Evolutionary conservation across 2,888 invertebrate genomes (phyloP), one percentile per base, ranked within the genome.

Genomic region (Agrochola litura): DNA sequence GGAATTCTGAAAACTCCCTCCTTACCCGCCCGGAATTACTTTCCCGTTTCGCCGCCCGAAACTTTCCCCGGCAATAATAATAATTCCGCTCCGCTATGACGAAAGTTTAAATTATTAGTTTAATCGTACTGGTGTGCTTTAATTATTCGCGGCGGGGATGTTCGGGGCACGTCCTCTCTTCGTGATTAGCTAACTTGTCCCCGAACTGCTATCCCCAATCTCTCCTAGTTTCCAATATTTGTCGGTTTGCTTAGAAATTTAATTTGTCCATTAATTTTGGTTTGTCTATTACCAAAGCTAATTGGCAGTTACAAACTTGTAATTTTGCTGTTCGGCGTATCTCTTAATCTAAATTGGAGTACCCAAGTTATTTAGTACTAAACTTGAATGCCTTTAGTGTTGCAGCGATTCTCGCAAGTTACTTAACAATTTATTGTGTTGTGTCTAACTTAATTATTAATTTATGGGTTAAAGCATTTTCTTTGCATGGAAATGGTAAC

Each of bases 51-150:
- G 90, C 90, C 87, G 89, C 86, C 85, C 87, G 90, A 93, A 96
- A 96, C 93, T 96, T 96, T 94, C 91, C 88, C 89, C 90, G 91
- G 92, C 93, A 95, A 95, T 95, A 95, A 95, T 95, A 96, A 96
- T 96, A 96, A 96, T 94, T 96, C 92, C 89, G 92, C 94, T 93
- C 90, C 92, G 94, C 93, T 94, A 94, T 94, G 95, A 95, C 94
- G 94, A 95, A 96, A 96, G 94, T 96, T 96, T 94, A 95, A 96
- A 95, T 95, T 96, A 96, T 96, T 96, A 95, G 95, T 95, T 95
- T 94, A 96, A 96, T 96, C 94, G 94, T 89, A 94, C 93, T 93
- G 94, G 92, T 91, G 91, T 91, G 93, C 92, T 94, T 95, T 95
- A 95, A 96, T 96, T 96, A 95, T 94, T 91, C 89, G 85, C 85